These are phyloP conservation scores for Leptopilina clavipes DNA, from an alignment of 1,140 invertebrate species.

Conservation along the genomic window DNA sequence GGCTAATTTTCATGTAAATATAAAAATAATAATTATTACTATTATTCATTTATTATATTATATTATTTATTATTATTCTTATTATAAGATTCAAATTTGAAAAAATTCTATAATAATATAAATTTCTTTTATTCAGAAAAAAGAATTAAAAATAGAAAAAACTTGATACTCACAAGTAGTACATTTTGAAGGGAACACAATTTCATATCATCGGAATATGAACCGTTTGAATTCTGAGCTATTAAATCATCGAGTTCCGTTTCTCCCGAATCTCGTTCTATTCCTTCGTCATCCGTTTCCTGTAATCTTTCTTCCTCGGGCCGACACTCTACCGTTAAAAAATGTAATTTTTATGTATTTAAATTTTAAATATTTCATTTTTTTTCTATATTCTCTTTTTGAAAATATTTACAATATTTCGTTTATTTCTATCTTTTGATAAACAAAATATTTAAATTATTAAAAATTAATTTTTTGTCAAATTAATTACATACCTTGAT, in stretches of 20 bases:
- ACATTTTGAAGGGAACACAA: slow-evolving; percentile 52
- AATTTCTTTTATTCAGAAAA: not conserved
- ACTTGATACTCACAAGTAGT: slow-evolving; percentile 47
- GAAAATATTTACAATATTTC: no score
- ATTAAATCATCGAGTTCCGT: slow-evolving; percentile 76
- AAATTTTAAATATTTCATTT: no score
- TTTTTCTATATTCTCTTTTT: not conserved
- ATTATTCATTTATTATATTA: no score
- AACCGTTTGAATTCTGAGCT: slow-evolving; percentile 47
- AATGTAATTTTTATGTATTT: not conserved
- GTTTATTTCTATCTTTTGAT: not conserved
- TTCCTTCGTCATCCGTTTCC: slow-evolving; percentile 92
- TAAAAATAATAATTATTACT: not conserved
- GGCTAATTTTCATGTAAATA: slow-evolving; percentile 39
- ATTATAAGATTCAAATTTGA: no score
- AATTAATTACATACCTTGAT: slow-evolving; percentile 68
- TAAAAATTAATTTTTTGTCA: not conserved
- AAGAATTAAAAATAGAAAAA: not conserved
- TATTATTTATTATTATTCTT: no score
- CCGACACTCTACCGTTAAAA: slow-evolving; percentile 1
- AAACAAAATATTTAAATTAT: not conserved
- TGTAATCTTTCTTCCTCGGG: slow-evolving; percentile 68
- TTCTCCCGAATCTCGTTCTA: slow-evolving; percentile 90
- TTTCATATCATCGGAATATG: slow-evolving; percentile 23
- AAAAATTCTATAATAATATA: not conserved